A percentile compares a stretch with the other conserved stretches of the same genome.
Conservation (phyloP, 2,888 invertebrate genomes). For the Schizotus pectinicornis region DNA sequence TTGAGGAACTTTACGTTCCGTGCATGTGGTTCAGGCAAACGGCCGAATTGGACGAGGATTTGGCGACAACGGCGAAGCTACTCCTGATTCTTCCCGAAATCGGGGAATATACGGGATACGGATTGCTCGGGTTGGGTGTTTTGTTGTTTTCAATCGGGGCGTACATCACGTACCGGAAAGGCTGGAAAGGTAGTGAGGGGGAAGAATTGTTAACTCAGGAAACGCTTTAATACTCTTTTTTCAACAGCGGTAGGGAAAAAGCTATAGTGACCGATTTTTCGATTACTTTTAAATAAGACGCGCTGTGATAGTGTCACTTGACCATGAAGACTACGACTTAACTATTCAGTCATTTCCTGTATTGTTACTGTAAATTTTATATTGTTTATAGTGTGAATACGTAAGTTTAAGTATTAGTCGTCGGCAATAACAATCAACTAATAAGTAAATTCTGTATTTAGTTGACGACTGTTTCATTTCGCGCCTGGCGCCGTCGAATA, state of each 20-base stretch:
- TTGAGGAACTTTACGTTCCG: conserved; percentile 69
- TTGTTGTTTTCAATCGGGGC: conserved; percentile 52
- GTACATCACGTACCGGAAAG: conserved; percentile 50
- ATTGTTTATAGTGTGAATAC: too few relatives aligned
- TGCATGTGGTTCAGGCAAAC: conserved; percentile 80
- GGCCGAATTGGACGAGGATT: conserved; percentile 64
- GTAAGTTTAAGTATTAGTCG: too few relatives aligned
- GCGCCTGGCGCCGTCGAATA: too few relatives aligned
- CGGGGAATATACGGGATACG: conserved; percentile 64
- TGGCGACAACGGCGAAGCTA: conserved; percentile 63
- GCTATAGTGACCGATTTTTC: too few relatives aligned
- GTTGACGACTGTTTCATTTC: too few relatives aligned
- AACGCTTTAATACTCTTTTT: conserved; percentile 32
- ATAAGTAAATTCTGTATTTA: too few relatives aligned
- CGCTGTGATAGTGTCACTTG: too few relatives aligned
- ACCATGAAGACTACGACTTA: too few relatives aligned
- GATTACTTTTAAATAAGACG: too few relatives aligned
- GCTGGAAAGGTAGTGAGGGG: conserved; percentile 51
- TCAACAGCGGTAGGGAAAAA: neutral
- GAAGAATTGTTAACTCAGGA: conserved; percentile 50
- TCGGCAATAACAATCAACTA: too few relatives aligned
- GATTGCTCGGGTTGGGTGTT: conserved; percentile 60
- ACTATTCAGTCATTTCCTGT: too few relatives aligned
- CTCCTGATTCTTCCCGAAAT: conserved; percentile 63
- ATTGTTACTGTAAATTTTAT: too few relatives aligned